Conservation (phyloP, 2,888 invertebrate species). For the Suillia variegata region DNA sequence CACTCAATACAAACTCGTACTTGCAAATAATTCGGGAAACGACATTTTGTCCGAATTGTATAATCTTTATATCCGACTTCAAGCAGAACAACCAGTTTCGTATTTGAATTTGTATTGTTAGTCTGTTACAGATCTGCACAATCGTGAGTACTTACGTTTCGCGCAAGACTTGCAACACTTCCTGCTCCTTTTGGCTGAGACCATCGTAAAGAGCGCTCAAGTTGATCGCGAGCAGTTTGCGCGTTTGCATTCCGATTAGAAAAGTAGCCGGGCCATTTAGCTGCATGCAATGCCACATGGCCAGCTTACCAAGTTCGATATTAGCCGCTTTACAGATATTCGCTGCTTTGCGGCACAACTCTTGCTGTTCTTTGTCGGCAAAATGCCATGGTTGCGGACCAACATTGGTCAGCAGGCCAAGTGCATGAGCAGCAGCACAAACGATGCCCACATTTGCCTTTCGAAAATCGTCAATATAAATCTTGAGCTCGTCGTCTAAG, state of each 20-base stretch:
- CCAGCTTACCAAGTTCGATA: slow-evolving; percentile 74
- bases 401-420: slow-evolving; percentile 79
- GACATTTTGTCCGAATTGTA: too few relatives aligned
- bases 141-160: slow-evolving; percentile 67
- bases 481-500: slow-evolving; percentile 75
- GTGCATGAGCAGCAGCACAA: slow-evolving; percentile 80
- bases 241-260: slow-evolving; percentile 77
- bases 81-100: too few relatives aligned
- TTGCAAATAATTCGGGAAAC: too few relatives aligned
- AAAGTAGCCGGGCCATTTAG: slow-evolving; percentile 72
- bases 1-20: too few relatives aligned
- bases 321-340: slow-evolving; percentile 69
- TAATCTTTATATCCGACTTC: too few relatives aligned
- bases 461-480: slow-evolving; percentile 70
- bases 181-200: slow-evolving; percentile 69
- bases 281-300: slow-evolving; percentile 69
- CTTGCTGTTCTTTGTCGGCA: slow-evolving; percentile 65
- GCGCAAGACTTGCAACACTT: slow-evolving; percentile 68
- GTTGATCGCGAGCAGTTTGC: slow-evolving; percentile 68
- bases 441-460: slow-evolving; percentile 74
- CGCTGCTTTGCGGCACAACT: slow-evolving; percentile 62
- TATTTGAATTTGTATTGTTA: too few relatives aligned
- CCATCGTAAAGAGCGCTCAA: slow-evolving; percentile 70
- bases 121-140: too few relatives aligned
- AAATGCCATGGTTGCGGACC: slow-evolving; percentile 85